Evolutionary conservation across 2,797 vertebrate genomes (phyloP).

Genomic region (Prunella strophiata): DNA sequence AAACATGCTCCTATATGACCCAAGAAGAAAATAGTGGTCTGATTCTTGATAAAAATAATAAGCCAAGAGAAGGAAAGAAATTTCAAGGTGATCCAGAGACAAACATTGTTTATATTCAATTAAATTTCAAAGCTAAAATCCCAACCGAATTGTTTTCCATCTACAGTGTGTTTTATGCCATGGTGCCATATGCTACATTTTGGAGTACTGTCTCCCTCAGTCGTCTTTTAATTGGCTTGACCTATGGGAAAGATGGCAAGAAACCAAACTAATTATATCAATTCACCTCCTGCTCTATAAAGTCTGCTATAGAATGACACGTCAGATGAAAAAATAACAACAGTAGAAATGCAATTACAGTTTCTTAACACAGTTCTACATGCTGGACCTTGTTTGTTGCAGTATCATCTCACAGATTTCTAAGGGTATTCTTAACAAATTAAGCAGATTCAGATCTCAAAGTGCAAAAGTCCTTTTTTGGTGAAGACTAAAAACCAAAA

Average conservation of each 20-base stretch:
- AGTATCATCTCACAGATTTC: background rate
- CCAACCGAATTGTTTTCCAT: conserved; percentile 43
- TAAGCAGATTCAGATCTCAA: background rate
- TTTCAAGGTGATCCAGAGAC: conserved; percentile 47
- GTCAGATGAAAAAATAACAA: conserved; percentile 8
- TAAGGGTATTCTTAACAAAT: background rate
- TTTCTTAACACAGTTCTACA: background rate
- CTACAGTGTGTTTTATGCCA: conserved; percentile 52
- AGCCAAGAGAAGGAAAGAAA: background rate
- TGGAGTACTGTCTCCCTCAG: conserved; percentile 54
- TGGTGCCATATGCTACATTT: conserved; percentile 73
- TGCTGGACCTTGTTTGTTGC: background rate
- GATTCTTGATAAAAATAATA: background rate
- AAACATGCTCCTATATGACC: background rate
- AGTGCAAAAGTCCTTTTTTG: background rate
- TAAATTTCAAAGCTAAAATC: conserved; percentile 65
- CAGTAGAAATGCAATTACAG: background rate
- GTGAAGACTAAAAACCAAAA: background rate
- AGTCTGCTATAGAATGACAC: conserved; percentile 48
- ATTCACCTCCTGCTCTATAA: conserved; percentile 56
- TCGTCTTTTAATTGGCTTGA: conserved; percentile 76
- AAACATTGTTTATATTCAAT: conserved; percentile 46
- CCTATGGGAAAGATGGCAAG: conserved; percentile 74
- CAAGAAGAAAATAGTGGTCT: background rate
- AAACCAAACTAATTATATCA: conserved; percentile 75